Evolutionary conservation across 2,113 vertebrate species (phyloP), one percentile per base, ranked within the genome.

Genomic region (Centropristis striata): DNA sequence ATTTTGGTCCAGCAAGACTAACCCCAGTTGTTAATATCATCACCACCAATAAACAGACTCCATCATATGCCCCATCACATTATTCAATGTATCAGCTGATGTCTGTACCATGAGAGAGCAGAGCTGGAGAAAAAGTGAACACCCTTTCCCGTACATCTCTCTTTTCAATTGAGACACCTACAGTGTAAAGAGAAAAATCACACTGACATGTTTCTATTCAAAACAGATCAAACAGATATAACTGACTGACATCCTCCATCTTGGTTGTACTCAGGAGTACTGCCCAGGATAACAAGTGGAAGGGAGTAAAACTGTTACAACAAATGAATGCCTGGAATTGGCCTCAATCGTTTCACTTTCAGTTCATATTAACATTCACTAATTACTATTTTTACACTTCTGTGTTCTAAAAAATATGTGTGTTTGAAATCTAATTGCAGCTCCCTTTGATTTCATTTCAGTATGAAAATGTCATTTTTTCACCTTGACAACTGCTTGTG

Each of bases 111-210:
- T 92, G 86, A 84, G 80, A 80, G 75, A 86, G 91, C 75, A 60
- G 85, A 86, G 75, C 78, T 88, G 71, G 92, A 90, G 79, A 87
- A 92, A 88, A 91, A 91, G 86, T 75, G 89, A 92, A 89, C 88
- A 90, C 92, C 90, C 90, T 93, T 88, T 95, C 90, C 67, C 92
- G 83, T 85, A 90, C 86, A 28, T 90, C 92, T 93, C 76, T 93
- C 92, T 92, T 92, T 95, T 90, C 86, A 89, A 94, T 90, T 89
- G 92, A 93, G 90, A 93, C 87, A 91, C 94, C 94, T 95, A 92
- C 70, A 91, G 91, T 55, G 74, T 75, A 77, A 78, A 90, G 86
- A 94, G 77, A 93, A 87, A 92, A 86, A 90, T 88, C 85, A 93
- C 74, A 88, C 83, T 18, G 67, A 83, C 67, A 93, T 71, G 64